A percentile compares a stretch with the other conserved stretches of the same genome.
Evolutionary conservation across 2,888 invertebrate species (phyloP).

Genomic region (Clostera curtula): DNA sequence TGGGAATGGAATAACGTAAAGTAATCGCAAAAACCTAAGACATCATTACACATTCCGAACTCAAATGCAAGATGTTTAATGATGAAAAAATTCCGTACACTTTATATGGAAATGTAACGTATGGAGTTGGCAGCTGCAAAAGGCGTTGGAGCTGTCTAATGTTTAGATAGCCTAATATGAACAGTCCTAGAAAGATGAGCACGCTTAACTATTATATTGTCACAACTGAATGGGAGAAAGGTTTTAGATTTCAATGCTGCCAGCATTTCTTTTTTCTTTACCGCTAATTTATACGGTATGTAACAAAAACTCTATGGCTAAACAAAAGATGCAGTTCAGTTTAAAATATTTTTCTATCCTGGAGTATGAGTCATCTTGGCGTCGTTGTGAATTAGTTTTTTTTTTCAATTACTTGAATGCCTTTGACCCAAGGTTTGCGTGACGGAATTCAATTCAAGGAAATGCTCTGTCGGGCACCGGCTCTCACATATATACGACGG

Average conservation of each 20-base stretch:
- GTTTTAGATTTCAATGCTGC: background rate
- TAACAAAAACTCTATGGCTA: too few relatives aligned
- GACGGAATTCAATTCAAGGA: too few relatives aligned
- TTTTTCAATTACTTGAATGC: too few relatives aligned
- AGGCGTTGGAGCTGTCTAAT: constrained; percentile 18
- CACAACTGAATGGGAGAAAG: background rate
- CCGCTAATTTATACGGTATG: too few relatives aligned
- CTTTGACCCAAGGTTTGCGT: too few relatives aligned
- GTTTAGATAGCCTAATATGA: constrained; percentile 25
- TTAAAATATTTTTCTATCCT: too few relatives aligned
- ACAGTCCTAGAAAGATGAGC: constrained; percentile 14
- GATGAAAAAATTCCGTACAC: constrained; percentile 4
- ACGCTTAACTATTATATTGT: background rate
- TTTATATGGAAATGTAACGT: background rate
- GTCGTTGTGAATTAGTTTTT: too few relatives aligned
- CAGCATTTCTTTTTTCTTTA: too few relatives aligned
- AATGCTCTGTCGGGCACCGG: too few relatives aligned
- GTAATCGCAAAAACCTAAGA: constrained; percentile 3
- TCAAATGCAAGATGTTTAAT: constrained; percentile 17
- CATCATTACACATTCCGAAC: constrained; percentile 11
- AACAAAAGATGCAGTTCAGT: too few relatives aligned
- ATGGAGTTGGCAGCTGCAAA: constrained; percentile 13
- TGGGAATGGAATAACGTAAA: constrained; percentile 4
- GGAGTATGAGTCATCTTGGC: too few relatives aligned
- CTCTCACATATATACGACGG: too few relatives aligned